A percentile compares a stretch with the other conserved stretches of the same genome.
Conservation (phyloP, 2,888 invertebrate species). For the Rhagophthalmus giganteus region DNA sequence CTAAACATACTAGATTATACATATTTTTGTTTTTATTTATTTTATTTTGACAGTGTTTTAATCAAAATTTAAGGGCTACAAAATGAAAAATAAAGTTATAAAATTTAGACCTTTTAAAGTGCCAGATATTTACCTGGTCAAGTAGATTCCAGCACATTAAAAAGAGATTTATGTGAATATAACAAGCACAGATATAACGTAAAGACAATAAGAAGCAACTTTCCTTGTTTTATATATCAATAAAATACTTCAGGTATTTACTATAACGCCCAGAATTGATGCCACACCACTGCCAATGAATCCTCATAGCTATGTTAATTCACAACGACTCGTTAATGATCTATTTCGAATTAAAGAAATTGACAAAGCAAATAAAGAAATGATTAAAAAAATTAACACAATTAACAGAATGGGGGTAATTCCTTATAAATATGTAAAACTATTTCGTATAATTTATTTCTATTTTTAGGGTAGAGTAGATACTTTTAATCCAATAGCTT, state of each 20-base stretch:
- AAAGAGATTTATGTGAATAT: constrained; percentile 39
- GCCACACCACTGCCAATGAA: constrained; percentile 60
- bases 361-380: constrained; percentile 62
- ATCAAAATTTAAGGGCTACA: constrained; percentile 4
- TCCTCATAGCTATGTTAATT: constrained; percentile 60
- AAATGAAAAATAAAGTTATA: constrained; percentile 29
- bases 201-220: too few species aligned
- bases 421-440: constrained; percentile 4
- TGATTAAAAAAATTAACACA: constrained; percentile 62
- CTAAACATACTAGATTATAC: too few species aligned
- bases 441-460: not conserved
- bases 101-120: constrained; percentile 38
- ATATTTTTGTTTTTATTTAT: too few species aligned
- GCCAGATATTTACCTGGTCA: constrained; percentile 46
- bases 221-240: too few species aligned
- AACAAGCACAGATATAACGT: constrained; percentile 43
- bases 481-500: constrained; percentile 44
- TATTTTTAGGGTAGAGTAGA: constrained; percentile 44
- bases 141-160: constrained; percentile 29
- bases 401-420: constrained; percentile 63
- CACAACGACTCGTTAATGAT: constrained; percentile 47
- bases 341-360: constrained; percentile 52
- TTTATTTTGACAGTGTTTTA: not conserved
- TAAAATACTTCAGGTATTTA: constrained; percentile 45
- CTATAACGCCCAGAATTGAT: constrained; percentile 53